A percentile compares a stretch with the other conserved stretches of the same genome.
phyloP scores from a whole-genome alignment of 2,888 invertebrate genomes.

The Acleris cristana region DNA sequence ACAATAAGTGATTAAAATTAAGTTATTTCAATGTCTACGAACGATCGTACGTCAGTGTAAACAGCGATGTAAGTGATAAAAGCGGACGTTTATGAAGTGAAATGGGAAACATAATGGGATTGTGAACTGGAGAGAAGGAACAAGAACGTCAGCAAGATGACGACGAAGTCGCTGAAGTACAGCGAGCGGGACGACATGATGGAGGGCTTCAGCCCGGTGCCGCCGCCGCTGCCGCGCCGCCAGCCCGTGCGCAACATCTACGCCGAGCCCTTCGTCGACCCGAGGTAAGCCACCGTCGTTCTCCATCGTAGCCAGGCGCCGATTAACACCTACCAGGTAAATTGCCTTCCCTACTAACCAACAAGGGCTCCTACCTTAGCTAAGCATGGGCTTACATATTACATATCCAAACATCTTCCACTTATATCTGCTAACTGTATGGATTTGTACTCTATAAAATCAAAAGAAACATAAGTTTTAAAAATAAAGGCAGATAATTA shows the following conservation, averaged over 20 bases:
- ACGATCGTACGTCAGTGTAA: slow-evolving; percentile 28
- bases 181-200: slow-evolving; percentile 82
- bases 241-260: slow-evolving; percentile 86
- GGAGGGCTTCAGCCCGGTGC: slow-evolving; percentile 83
- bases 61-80: slow-evolving; percentile 70
- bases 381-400: slow-evolving; percentile 32
- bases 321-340: slow-evolving; percentile 38
- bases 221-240: slow-evolving; percentile 85
- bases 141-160: slow-evolving; percentile 72
- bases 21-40: slow-evolving; percentile 24
- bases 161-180: slow-evolving; percentile 85
- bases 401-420: slow-evolving; percentile 38
- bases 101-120: slow-evolving; percentile 58
- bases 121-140: slow-evolving; percentile 71
- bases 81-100: slow-evolving; percentile 57
- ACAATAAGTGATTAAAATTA: slow-evolving; percentile 23
- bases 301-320: slow-evolving; percentile 19
- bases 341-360: slow-evolving; percentile 21
- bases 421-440: neutral
- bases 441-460: neutral
- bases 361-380: slow-evolving; percentile 4
- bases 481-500: too few relatives aligned
- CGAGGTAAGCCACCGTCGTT: slow-evolving; percentile 69
- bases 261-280: slow-evolving; percentile 86
- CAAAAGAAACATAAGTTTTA: neutral